Evolutionary conservation across 2,888 invertebrate genomes (phyloP).

Genomic region (Gisinianus flammeolus): DNA sequence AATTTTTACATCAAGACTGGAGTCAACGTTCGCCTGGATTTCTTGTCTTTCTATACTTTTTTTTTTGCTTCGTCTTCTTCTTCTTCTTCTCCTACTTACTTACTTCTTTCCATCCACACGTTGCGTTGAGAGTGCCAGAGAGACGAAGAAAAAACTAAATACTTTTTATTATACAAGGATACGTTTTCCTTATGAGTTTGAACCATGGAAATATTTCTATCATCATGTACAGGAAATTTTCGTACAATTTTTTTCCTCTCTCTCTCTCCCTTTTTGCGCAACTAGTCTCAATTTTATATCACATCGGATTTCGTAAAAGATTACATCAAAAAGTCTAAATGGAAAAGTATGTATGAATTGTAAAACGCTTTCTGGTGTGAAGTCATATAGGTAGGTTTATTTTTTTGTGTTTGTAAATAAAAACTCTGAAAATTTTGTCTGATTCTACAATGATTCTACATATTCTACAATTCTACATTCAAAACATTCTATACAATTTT

Average conservation of each 20-base stretch:
- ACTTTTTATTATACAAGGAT: slow-evolving; percentile 37
- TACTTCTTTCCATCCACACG: no score
- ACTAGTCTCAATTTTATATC: background rate
- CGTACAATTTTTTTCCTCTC: background rate
- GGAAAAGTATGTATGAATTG: background rate
- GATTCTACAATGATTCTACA: no score
- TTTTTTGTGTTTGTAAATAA: background rate
- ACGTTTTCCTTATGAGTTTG: slow-evolving; percentile 27
- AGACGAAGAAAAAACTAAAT: slow-evolving; percentile 9
- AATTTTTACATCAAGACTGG: slow-evolving; percentile 5
- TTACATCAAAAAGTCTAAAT: background rate
- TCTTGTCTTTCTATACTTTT: slow-evolving; percentile 28
- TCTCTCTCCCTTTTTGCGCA: background rate
- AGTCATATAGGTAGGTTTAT: background rate
- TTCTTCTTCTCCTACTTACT: no score
- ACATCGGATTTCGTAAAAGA: background rate
- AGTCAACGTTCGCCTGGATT: slow-evolving; percentile 36
- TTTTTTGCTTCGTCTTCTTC: slow-evolving; percentile 1
- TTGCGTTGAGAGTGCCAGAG: no score
- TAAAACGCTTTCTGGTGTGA: background rate
- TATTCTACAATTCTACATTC: no score
- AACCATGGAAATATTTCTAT: no score
- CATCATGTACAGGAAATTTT: background rate
- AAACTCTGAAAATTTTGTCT: no score
- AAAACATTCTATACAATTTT: no score